phyloP scores from a whole-genome alignment of 2,888 invertebrate genomes.

The Luperina testacea region DNA sequence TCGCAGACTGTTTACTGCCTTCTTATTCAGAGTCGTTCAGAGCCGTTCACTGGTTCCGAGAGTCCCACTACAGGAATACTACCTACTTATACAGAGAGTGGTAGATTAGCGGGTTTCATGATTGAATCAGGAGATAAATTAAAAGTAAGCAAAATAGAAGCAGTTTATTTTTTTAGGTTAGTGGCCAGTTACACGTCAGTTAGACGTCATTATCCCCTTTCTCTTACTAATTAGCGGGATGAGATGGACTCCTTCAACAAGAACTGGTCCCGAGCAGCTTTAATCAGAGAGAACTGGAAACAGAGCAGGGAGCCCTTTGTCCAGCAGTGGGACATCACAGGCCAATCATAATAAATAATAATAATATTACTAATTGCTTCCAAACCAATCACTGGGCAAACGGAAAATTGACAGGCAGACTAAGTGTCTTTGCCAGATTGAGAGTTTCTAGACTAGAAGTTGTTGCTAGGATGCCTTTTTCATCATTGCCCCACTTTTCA shows the following conservation, averaged over 20 bases:
- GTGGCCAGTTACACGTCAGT: background rate
- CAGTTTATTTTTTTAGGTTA: background rate
- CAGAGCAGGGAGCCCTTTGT: background rate
- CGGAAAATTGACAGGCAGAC: background rate
- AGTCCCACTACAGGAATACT: slow-evolving; percentile 15
- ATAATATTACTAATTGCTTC: too few relatives aligned
- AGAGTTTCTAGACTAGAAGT: background rate
- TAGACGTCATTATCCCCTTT: background rate
- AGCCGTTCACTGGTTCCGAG: slow-evolving; percentile 20
- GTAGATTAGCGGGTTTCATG: slow-evolving; percentile 14
- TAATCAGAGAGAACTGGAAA: background rate
- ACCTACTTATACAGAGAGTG: slow-evolving; percentile 24
- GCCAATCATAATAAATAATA: background rate
- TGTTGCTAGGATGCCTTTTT: background rate
- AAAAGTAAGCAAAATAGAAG: background rate
- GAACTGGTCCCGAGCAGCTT: background rate
- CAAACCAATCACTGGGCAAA: too few relatives aligned
- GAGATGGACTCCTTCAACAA: background rate
- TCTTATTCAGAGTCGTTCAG: slow-evolving; percentile 48
- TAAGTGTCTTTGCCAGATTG: background rate
- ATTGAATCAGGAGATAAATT: background rate
- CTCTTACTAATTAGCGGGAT: background rate
- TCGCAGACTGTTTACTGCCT: slow-evolving; percentile 61
- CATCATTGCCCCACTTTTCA: background rate
- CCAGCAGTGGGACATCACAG: background rate